Evolutionary conservation across 1,140 invertebrate species (phyloP), one percentile per base, ranked within the genome.

Genomic region (Acromyrmex echinatior): DNA sequence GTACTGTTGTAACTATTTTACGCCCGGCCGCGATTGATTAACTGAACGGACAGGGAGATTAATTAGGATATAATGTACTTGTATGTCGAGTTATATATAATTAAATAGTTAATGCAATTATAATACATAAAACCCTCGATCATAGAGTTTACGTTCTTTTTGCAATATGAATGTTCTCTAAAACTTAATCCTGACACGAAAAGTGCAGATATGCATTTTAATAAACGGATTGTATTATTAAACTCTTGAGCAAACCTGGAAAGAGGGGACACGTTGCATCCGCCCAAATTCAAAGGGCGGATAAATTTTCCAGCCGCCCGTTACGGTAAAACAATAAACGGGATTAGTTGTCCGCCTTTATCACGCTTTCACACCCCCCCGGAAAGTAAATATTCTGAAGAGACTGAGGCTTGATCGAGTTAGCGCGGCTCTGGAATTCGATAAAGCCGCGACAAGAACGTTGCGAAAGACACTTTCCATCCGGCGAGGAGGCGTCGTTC

Each of bases 361-460:
- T 31, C 78, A 18, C 79, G 53, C 86, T 82, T 63, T 49, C 21
- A n/a, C 79, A 45, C 77, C 70, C 60, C 49, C 39, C 62, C 79
- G 53, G 56, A 56, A 71, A 58, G 79, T 91, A 90, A 90, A 92
- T 91, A 92, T 92, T 92, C 86, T 25, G 66, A 62, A 86, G 85
- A 79, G 85, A 79, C 87, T 66, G 66, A 62, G 76, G 68, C 73
- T 87, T 91, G 86, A 92, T 92, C 91, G 84, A 88, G 76, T 91
- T 93, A 93, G 85, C 84, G 77, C 71, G 53, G 65, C 77, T 76
- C 25, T 85, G 86, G 79, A 93, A 93, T 92, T 91, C 84, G 90
- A 93, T 92, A 90, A 92, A 93, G 89, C 71, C 88, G 74, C 71
- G 89, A 87, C 84, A 87, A 86, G 81, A 88, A 88, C 76, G 51